Base-by-base conservation (phyloP, 2,888 invertebrate genomes). In the Nemotelus nigrinus region DNA sequence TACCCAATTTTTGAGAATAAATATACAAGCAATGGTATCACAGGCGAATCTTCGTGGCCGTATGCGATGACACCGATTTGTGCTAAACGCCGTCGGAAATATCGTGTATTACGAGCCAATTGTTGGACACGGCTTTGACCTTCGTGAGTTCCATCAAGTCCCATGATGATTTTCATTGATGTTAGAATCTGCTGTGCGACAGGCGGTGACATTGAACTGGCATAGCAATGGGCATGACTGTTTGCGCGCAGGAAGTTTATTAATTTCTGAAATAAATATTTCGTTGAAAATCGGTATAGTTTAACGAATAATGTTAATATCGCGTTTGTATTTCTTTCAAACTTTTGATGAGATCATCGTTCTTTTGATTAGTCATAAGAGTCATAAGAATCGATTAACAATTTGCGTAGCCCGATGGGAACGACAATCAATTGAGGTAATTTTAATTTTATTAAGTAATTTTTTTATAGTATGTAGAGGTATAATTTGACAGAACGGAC, bases 1-100 rank as follows among this genome's bases (percentile, higher is more conserved):
- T 89, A 95, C 92, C 94, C 94, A 88, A 98, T 96, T 91, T 98
- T 98, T 79, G 97, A 96, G 87, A 96, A 98, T 83, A 96, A 90
- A 89, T 96, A 99, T 81, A 97, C 93, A 84, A 99, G 89, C 89
- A 99, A 91, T 25, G 99, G 99, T 84, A 99, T 96, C 80, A 99
- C 98, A 0, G 99, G 99, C 64, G 98, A 98, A 87, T 97, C 96
- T 84, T 92, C 92, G 88, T 97, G 95, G 5, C 99, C 99, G 86
- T 95, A 95, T 81, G 93, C 92, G 82, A 98, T 95, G 82, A 97
- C 95, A 80, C 98, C 97, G 87, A 96, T 93, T 86, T 94, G 94
- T 80, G 93, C 92, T 81, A 99, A 88, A 81, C 92, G 90, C 80
- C 90, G 89, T 77, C 96, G 90, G 85, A 96, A 95, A 86, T 96